phyloP scores from a whole-genome alignment of 1,140 invertebrate species.

The Trachelipus rathkii region DNA sequence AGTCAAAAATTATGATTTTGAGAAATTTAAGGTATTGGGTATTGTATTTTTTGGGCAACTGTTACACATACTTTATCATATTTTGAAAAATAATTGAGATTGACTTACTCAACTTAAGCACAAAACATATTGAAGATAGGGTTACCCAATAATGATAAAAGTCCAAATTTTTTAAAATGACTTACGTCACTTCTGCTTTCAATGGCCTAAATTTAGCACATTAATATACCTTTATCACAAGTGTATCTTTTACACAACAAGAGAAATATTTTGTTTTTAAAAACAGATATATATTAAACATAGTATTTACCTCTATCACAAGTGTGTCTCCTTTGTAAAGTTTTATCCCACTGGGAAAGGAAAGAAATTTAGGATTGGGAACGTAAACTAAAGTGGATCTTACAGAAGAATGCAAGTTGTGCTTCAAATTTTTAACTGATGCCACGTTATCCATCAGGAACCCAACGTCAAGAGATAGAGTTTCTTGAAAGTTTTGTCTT shows the following conservation, averaged over 20 bases:
- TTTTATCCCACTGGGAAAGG: conserved; percentile 66
- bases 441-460: conserved; percentile 96
- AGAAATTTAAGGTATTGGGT: no score
- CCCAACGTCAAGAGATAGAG: conserved; percentile 60
- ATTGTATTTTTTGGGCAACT: no score
- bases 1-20: no score
- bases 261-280: neutral
- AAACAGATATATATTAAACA: neutral
- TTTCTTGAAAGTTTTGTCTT: conserved; percentile 43
- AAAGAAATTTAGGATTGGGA: conserved; percentile 87
- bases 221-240: no score
- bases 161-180: no score
- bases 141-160: no score
- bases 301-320: conserved; percentile 69
- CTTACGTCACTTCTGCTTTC: no score
- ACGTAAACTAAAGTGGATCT: conserved; percentile 77
- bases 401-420: conserved; percentile 75
- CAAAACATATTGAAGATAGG: no score
- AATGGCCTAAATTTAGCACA: no score
- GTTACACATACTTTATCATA: no score
- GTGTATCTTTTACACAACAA: neutral
- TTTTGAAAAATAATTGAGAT: no score
- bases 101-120: no score
- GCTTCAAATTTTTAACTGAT: conserved; percentile 73
- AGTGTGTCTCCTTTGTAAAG: conserved; percentile 89